Percentiles rank a stretch among this genome's conserved stretches.
Conservation (phyloP, 2,888 invertebrate genomes). For the Leptopterna dolabrata region DNA sequence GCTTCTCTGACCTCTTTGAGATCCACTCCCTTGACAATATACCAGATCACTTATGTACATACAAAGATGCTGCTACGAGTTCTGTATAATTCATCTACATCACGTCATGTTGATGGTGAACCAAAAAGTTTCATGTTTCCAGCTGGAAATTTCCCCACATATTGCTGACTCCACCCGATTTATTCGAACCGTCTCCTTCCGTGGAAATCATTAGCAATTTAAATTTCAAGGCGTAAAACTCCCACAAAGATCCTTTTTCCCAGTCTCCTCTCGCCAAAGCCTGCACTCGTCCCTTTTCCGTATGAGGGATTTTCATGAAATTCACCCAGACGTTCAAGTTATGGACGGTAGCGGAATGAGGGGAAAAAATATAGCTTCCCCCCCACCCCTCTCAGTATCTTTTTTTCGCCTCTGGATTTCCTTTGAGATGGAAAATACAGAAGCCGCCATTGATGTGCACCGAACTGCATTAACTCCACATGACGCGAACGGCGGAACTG, state of each 20-base stretch:
- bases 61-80: too few relatives aligned
- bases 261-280: background rate
- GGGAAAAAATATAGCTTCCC: background rate
- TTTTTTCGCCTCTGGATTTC: background rate
- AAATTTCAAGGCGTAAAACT: background rate
- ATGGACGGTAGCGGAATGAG: background rate
- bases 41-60: too few relatives aligned
- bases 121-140: too few relatives aligned
- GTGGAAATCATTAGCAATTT: background rate
- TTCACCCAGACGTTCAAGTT: background rate
- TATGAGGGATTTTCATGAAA: background rate
- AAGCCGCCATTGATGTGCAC: background rate
- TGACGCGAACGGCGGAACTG: conserved; percentile 7
- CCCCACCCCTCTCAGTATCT: too few relatives aligned
- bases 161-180: too few relatives aligned
- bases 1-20: too few relatives aligned
- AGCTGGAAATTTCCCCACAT: too few relatives aligned
- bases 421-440: conserved; percentile 15
- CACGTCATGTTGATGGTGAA: too few relatives aligned
- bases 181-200: too few relatives aligned
- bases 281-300: background rate
- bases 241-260: background rate
- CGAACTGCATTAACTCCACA: conserved; percentile 15
- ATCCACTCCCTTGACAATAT: too few relatives aligned
- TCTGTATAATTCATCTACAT: too few relatives aligned